Evolutionary conservation across 2,888 invertebrate genomes (phyloP).

Genomic region (Hirtodrosophila alboralis): DNA sequence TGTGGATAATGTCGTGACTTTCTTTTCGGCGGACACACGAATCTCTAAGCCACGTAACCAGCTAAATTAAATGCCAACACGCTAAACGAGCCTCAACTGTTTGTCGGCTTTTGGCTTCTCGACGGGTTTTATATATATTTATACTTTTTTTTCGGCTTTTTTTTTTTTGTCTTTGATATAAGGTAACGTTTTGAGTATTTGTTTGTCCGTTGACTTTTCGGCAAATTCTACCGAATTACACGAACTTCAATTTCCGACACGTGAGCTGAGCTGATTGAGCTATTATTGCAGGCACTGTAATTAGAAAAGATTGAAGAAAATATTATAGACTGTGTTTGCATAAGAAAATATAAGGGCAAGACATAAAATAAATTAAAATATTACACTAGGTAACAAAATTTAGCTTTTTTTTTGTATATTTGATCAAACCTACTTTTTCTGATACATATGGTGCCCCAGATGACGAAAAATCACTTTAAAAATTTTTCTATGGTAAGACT

Average conservation of each 20-base stretch:
- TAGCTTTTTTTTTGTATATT: no score
- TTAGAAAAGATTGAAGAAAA: constrained; percentile 12
- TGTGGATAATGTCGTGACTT: constrained; percentile 70
- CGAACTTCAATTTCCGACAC: constrained; percentile 27
- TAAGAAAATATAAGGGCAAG: background rate
- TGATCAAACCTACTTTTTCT: no score
- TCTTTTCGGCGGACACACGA: constrained; percentile 66
- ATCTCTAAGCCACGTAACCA: constrained; percentile 65
- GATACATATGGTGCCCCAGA: no score
- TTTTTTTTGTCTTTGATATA: constrained; percentile 21
- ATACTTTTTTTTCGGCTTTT: constrained; percentile 14
- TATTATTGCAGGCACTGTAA: constrained; percentile 45
- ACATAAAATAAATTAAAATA: no score
- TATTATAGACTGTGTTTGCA: background rate
- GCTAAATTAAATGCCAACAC: constrained; percentile 69
- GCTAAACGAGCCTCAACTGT: constrained; percentile 58
- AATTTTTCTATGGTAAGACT: no score
- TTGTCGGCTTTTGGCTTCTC: constrained; percentile 46
- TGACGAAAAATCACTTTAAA: no score
- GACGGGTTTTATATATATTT: constrained; percentile 31
- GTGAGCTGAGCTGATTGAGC: constrained; percentile 38
- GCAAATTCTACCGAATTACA: constrained; percentile 39
- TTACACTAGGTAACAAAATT: no score
- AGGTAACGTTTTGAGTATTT: constrained; percentile 22
- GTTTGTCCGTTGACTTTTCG: constrained; percentile 29